phyloP scores from a whole-genome alignment of 1,140 invertebrate genomes.

The Rhynchophorus ferrugineus region DNA sequence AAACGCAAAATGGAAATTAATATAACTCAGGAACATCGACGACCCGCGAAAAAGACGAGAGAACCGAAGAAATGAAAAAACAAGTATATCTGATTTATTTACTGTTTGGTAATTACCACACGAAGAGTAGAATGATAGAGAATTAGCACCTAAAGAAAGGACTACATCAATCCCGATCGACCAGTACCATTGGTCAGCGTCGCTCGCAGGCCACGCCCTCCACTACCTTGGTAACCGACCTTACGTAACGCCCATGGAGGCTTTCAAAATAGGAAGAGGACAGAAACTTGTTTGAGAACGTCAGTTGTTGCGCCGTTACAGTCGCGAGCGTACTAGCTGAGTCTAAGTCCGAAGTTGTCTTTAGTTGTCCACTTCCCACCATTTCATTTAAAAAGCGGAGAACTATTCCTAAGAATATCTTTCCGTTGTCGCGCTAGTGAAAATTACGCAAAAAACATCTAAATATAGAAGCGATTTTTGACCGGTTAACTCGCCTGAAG shows the following conservation, averaged over 20 bases:
- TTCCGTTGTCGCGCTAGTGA: too few species aligned
- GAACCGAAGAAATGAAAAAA: too few species aligned
- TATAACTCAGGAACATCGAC: too few species aligned
- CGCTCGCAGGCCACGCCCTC: slow-evolving; percentile 16
- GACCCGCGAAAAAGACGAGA: too few species aligned
- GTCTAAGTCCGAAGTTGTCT: too few species aligned
- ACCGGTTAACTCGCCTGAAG: too few species aligned
- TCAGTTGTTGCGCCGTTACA: slow-evolving; percentile 17
- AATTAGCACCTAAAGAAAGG: slow-evolving; percentile 26
- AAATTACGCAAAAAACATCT: too few species aligned
- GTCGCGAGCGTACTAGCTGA: slow-evolving; percentile 1
- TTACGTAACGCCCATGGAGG: slow-evolving; percentile 17
- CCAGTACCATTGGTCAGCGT: slow-evolving; percentile 18
- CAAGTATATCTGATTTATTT: not conserved
- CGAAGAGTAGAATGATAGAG: slow-evolving; percentile 24
- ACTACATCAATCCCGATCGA: slow-evolving; percentile 18
- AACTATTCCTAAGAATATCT: too few species aligned
- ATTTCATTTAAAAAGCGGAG: too few species aligned
- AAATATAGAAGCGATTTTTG: too few species aligned
- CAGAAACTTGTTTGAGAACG: slow-evolving; percentile 20
- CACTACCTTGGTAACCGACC: slow-evolving; percentile 21
- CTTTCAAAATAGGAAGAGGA: slow-evolving; percentile 29
- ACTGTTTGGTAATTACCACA: not conserved
- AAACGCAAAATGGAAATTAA: too few species aligned
- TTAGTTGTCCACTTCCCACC: too few species aligned